Base-by-base conservation (phyloP, 2,113 vertebrate genomes). In the Bombycilla garrulus region DNA sequence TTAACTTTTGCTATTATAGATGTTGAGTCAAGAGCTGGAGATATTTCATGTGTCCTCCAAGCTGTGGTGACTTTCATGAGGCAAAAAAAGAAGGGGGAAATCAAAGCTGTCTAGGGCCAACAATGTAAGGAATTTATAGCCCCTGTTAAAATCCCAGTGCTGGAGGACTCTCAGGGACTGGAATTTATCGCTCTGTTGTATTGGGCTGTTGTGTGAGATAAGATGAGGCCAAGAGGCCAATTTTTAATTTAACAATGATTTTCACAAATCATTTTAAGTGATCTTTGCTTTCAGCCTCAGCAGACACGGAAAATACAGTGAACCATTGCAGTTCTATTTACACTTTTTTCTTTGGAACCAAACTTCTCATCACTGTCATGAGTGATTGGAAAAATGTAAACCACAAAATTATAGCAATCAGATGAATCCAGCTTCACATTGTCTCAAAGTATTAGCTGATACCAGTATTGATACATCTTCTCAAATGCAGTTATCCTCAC, bases 91-190 rank as follows among this genome's bases (percentile, higher is more conserved):
- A 74, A 78, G 12, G 28, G 36, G 21, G 5, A 83, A 66, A 89
- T 33, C 69, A 72, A 64, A 88, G 36, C 40, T 54, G 44, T 28
- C 47, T 26, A 40, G 15, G 42, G 15, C 31, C 67, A 74, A 69
- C n/a, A 88, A 81, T 64, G 81, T 76, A 45, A 79, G 53, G 89
- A 60, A 91, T 96, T 93, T 94, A 89, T 64, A 84, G 73, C 35
- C 48, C 6, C n/a, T 17, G n/a, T 85, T 85, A 28, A 82, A 82
- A 71, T 53, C 40, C 22, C 66, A 42, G 1, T 19, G 22, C 13
- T 79, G 60, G 38, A 53, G 7, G 45, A 50, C 62, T 85, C 74
- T 61, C 36, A 54, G 45, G 54, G 71, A 54, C 40, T 85, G 81
- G 74, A 88, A 88, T 96, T 93, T 82, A 89, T 85, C 80, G 62